phyloP scores from a whole-genome alignment of 37 sponge, comb jelly and placozoan species.

The Theonella swinhoei region DNA sequence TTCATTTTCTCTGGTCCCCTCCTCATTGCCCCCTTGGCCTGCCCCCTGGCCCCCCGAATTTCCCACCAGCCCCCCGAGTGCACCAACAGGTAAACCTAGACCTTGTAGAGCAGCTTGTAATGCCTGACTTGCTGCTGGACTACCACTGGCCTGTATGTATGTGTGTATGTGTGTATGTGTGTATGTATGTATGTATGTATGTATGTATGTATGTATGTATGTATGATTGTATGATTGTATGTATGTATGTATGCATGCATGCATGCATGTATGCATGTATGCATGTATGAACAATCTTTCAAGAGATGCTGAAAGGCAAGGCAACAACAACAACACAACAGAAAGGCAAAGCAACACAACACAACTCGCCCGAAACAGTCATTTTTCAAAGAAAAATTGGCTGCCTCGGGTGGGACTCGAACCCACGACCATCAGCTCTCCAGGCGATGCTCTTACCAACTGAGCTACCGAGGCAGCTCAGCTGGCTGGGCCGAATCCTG shows the following conservation, averaged over 20 bases:
- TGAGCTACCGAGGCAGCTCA: too few relatives aligned
- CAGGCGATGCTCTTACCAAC: too few relatives aligned
- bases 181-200: not conserved
- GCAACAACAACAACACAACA: too few relatives aligned
- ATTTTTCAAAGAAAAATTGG: too few relatives aligned
- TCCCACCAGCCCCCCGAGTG: slow-evolving; percentile 4
- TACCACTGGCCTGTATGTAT: not conserved
- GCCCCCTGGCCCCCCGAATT: slow-evolving; percentile 3
- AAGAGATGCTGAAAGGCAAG: too few relatives aligned
- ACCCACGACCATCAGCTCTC: too few relatives aligned
- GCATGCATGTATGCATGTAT: not conserved
- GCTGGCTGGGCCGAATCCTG: too few relatives aligned
- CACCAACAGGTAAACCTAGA: slow-evolving; percentile 8
- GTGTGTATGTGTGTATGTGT: not conserved
- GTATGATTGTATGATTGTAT: too few relatives aligned
- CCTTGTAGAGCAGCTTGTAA: slow-evolving; percentile 39
- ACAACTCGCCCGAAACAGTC: too few relatives aligned
- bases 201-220: not conserved
- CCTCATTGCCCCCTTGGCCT: not conserved
- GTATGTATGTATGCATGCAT: not conserved
- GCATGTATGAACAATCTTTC: too few relatives aligned
- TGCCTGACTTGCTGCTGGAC: slow-evolving; percentile 9
- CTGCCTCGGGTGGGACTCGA: too few relatives aligned
- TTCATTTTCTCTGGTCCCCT: not conserved
- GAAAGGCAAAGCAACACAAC: too few relatives aligned